A percentile compares a stretch with the other conserved stretches of the same genome.
Evolutionary conservation across 2,888 invertebrate species (phyloP).

Genomic region (Podabrus alpinus): DNA sequence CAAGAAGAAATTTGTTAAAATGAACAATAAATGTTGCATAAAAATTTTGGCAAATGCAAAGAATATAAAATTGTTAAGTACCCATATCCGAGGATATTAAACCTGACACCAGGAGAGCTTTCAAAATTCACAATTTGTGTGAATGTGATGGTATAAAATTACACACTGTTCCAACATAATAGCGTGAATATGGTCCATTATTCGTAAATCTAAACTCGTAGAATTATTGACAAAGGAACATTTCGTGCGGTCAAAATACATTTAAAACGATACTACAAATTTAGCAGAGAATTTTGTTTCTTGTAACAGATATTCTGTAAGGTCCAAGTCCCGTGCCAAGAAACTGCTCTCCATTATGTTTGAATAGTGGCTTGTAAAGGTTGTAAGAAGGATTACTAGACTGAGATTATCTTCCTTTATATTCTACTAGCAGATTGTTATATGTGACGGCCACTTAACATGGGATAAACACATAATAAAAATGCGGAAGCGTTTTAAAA

Average conservation of each 20-base stretch:
- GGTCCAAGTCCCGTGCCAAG: conserved; percentile 25
- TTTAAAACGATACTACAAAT: conserved; percentile 50
- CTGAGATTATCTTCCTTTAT: conserved; percentile 45
- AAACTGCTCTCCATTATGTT: conserved; percentile 46
- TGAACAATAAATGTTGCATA: not conserved
- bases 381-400: conserved; percentile 43
- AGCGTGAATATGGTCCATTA: conserved; percentile 52
- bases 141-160: conserved; percentile 49
- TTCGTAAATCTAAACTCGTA: conserved; percentile 48
- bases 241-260: conserved; percentile 54
- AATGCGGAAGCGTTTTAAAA: conserved; percentile 44
- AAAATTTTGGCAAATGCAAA: not conserved
- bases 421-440: conserved; percentile 43
- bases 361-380: conserved; percentile 43
- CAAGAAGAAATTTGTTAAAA: not conserved
- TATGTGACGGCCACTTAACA: conserved; percentile 53
- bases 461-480: conserved; percentile 41
- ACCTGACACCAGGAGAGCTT: not conserved
- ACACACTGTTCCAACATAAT: conserved; percentile 50
- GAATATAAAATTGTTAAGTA: not conserved
- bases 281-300: conserved; percentile 34
- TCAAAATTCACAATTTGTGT: not conserved
- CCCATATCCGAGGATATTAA: not conserved
- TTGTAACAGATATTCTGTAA: conserved; percentile 33
- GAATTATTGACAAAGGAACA: conserved; percentile 44